Evolutionary conservation across 2,888 invertebrate species (phyloP), one percentile per base, ranked within the genome.

Genomic region (Tromatobia lineatoria): DNA sequence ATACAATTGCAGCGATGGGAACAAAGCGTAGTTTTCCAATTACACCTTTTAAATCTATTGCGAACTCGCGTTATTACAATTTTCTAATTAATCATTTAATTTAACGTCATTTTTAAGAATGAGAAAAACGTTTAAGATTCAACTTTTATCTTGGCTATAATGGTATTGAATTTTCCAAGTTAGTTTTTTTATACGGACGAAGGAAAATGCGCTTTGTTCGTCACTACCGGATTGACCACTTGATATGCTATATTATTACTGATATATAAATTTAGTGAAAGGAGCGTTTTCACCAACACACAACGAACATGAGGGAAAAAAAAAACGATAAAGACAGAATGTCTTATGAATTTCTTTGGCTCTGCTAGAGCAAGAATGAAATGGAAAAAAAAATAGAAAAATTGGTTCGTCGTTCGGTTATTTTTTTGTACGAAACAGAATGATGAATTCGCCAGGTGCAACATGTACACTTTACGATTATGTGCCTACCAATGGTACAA

Each of bases 271-370:
- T 52, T 34, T 64, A 71, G 64, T 25, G 59, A 61, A 38, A 61
- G 61, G 13, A 52, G 25, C 38, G 71, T 71, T 67, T 66, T 67
- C 20, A 59, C 50, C 34, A 74, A 18, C 67, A 80, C 75, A 79
- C 78, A 79, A 75, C 71, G 59, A 83, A 83, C 79, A 75, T 75
- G 64, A 75, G 79, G 52, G 57, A 47, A 7, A 50, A 47, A 29
- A 4, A 29, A 29, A 29, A 29, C 29, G 29, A n/a, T n/a, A 34
- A 34, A 1, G 61, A 25, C 25, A 11, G 15, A 59, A n/a, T 59
- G 29, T 29, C 29, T 10, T 20, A n/a, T 2, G n/a, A 11, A 23
- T 23, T 57, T 23, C 23, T 15, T 54, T 25, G 57, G 4, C 57
- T 57, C 57, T 4, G 57, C 42, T n/a, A n/a, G 38, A 29, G 50